A percentile compares a stretch with the other conserved stretches of the same genome.
These are phyloP conservation scores for Diaperis boleti DNA, from an alignment of 2,888 invertebrate genomes.

Conservation along the genomic window DNA sequence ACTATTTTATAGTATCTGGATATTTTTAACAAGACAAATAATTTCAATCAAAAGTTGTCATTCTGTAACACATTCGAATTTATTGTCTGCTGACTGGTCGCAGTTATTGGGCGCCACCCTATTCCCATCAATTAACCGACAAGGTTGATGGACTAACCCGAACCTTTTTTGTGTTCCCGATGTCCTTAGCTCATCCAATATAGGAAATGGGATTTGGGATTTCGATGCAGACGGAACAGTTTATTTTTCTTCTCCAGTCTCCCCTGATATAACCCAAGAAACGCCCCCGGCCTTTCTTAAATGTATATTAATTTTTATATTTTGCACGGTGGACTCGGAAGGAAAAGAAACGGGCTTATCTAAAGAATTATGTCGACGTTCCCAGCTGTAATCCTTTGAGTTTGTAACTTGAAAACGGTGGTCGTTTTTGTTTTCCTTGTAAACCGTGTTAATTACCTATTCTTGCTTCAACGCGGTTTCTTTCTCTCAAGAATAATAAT, in stretches of 20 bases:
- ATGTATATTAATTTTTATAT: conserved; percentile 21
- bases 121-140: conserved; percentile 15
- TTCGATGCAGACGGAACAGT: conserved; percentile 24
- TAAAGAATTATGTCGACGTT: conserved; percentile 6
- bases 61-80: too few relatives aligned
- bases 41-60: too few relatives aligned
- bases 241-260: neutral
- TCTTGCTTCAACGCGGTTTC: conserved; percentile 1
- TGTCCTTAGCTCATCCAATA: conserved; percentile 21
- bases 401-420: neutral
- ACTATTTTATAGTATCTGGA: too few relatives aligned
- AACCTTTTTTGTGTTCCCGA: conserved; percentile 9
- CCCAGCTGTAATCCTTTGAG: conserved; percentile 4
- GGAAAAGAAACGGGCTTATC: neutral
- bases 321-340: conserved; percentile 7
- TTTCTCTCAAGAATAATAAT: neutral
- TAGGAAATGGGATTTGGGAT: conserved; percentile 34
- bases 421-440: conserved; percentile 5
- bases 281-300: conserved; percentile 4
- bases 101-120: too few relatives aligned
- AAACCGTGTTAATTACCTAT: conserved; percentile 7
- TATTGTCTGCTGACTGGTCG: too few relatives aligned
- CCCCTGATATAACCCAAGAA: conserved; percentile 11
- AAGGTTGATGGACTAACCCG: neutral
- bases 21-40: too few relatives aligned